A percentile compares a stretch with the other conserved stretches of the same genome.
Evolutionary conservation across 2,888 invertebrate genomes (phyloP).

Genomic region (Tolmerus cingulatus): DNA sequence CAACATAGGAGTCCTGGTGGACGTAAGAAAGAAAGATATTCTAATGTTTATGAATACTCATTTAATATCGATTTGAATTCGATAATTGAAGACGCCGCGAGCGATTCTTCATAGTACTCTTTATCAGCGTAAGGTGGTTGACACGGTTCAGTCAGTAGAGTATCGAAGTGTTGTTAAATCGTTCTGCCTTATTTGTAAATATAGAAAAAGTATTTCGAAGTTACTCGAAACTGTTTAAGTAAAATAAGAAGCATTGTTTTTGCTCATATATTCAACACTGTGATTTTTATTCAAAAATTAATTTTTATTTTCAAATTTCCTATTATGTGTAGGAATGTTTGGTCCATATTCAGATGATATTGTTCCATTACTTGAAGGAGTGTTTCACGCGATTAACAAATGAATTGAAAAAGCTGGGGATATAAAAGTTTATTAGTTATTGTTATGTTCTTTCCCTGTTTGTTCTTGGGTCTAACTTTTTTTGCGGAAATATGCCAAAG

Average conservation of each 20-base stretch:
- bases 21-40: slow-evolving; percentile 60
- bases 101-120: slow-evolving; percentile 64
- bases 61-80: slow-evolving; percentile 64
- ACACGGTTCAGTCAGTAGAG: background rate
- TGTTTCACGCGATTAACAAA: background rate
- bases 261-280: slow-evolving; percentile 21
- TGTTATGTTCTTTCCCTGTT: too few species aligned
- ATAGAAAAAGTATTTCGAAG: background rate
- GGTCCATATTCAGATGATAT: background rate
- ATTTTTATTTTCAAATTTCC: background rate
- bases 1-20: slow-evolving; percentile 63
- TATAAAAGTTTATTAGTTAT: too few species aligned
- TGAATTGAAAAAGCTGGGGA: background rate
- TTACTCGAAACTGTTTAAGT: slow-evolving; percentile 14
- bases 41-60: slow-evolving; percentile 64
- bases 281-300: slow-evolving; percentile 12
- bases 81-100: slow-evolving; percentile 64
- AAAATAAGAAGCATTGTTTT: slow-evolving; percentile 4
- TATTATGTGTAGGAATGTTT: background rate
- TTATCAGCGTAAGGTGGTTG: background rate
- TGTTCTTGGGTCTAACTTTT: too few species aligned
- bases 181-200: slow-evolving; percentile 31
- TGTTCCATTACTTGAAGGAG: slow-evolving; percentile 7
- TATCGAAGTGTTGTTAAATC: slow-evolving; percentile 2
- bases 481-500: too few species aligned